Percentiles rank a stretch among this genome's conserved stretches.
phyloP scores from a whole-genome alignment of 2,797 vertebrate species.

The Aplochiton taeniatus region DNA sequence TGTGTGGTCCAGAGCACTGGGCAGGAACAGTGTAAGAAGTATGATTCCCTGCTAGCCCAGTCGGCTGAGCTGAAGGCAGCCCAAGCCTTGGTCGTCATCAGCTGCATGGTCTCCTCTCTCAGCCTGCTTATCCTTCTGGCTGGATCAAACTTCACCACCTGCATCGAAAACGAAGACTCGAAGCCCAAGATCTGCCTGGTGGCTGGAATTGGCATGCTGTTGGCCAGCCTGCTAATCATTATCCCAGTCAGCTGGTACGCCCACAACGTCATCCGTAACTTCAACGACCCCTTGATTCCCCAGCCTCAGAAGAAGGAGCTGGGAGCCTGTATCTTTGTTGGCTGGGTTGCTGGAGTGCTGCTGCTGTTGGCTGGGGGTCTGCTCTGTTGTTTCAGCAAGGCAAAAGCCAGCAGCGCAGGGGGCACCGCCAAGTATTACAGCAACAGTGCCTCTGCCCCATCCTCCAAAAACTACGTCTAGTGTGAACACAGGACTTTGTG shows the following conservation, averaged over 20 bases:
- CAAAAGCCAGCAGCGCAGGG: constrained; percentile 45
- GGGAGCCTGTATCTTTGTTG: constrained; percentile 75
- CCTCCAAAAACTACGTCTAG: constrained; percentile 75
- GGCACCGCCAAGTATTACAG: constrained; percentile 74
- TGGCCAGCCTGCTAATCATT: constrained; percentile 71
- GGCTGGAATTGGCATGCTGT: constrained; percentile 64
- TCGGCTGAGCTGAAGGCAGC: constrained; percentile 70
- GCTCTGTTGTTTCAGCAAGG: constrained; percentile 77
- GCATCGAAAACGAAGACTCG: constrained; percentile 65
- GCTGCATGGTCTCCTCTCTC: constrained; percentile 60
- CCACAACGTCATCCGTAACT: constrained; percentile 54
- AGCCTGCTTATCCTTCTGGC: constrained; percentile 70
- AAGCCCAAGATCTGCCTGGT: constrained; percentile 74
- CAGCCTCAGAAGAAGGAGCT: constrained; percentile 60
- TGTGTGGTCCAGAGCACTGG: constrained; percentile 80
- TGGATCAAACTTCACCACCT: constrained; percentile 77
- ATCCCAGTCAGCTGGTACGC: constrained; percentile 79
- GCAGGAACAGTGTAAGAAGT: constrained; percentile 81
- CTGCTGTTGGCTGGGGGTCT: constrained; percentile 72
- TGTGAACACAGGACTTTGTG: constrained; percentile 4
- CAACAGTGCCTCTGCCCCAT: constrained; percentile 57
- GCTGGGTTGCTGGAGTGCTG: constrained; percentile 70
- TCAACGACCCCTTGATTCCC: constrained; percentile 57
- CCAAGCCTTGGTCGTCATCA: constrained; percentile 76
- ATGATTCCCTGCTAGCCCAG: constrained; percentile 74